Evolutionary conservation across 2,797 vertebrate species (phyloP).

Genomic region (Aplochiton taeniatus): DNA sequence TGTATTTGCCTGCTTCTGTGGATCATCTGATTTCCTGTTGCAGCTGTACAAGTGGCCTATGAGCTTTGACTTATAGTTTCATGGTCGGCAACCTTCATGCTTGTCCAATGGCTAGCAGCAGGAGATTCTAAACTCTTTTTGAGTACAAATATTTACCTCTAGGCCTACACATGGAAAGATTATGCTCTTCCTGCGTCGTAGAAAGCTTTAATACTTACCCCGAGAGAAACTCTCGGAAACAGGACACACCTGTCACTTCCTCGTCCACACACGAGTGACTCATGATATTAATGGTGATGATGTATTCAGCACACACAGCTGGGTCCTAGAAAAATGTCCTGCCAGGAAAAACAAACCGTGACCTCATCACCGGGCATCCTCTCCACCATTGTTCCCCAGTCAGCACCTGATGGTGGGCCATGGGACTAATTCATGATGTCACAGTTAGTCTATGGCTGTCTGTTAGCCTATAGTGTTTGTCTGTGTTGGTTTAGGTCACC

Average conservation of each 20-base stretch:
- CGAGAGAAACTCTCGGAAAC: neutral
- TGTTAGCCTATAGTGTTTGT: neutral
- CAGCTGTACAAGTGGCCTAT: too few relatives aligned
- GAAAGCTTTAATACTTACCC: neutral
- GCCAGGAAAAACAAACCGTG: constrained; percentile 34
- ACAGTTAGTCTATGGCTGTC: neutral
- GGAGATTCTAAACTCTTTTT: too few relatives aligned
- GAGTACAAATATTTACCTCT: too few relatives aligned
- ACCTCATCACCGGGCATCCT: constrained; percentile 24
- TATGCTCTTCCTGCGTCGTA: neutral
- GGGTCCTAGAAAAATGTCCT: constrained; percentile 21
- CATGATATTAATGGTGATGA: neutral
- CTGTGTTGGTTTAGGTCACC: neutral
- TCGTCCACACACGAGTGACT: constrained; percentile 41
- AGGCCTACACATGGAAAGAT: too few relatives aligned
- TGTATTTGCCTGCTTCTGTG: too few relatives aligned
- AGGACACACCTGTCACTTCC: constrained; percentile 37
- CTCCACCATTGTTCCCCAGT: constrained; percentile 48
- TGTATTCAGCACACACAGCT: constrained; percentile 38
- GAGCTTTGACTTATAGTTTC: too few relatives aligned
- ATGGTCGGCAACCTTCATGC: too few relatives aligned
- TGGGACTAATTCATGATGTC: constrained; percentile 29
- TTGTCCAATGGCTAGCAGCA: too few relatives aligned
- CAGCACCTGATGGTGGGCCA: neutral
- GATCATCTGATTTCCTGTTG: too few relatives aligned